Percentiles rank a stretch among this genome's conserved stretches.
phyloP scores from a whole-genome alignment of 2,113 vertebrate species.

The Mormyrus lacerda region DNA sequence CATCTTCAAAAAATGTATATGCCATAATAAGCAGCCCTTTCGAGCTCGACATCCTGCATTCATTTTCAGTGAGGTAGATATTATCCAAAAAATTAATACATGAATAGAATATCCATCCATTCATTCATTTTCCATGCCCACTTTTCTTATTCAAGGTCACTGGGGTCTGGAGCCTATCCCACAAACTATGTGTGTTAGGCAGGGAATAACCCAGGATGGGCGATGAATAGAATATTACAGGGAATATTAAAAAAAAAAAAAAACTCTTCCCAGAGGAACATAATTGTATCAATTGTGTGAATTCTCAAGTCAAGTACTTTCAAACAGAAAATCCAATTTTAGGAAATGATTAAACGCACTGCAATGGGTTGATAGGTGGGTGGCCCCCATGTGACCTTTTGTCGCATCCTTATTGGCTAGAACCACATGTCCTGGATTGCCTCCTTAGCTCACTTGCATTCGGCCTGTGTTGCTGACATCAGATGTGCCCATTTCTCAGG shows the following conservation, averaged over 20 bases:
- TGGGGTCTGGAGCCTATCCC: neutral
- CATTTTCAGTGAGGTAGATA: neutral
- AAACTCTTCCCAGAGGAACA: neutral
- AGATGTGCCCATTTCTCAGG: conserved; percentile 46
- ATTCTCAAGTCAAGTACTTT: neutral
- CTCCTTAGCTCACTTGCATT: conserved; percentile 61
- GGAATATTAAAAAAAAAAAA: neutral
- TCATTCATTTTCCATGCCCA: neutral
- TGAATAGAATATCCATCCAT: neutral
- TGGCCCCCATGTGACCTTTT: conserved; percentile 41
- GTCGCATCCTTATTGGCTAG: conserved; percentile 62
- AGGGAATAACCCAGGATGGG: neutral
- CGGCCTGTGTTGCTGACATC: conserved; percentile 45
- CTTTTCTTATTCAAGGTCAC: neutral
- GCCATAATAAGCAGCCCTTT: neutral
- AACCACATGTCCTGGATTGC: conserved; percentile 46
- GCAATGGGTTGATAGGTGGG: conserved; percentile 56
- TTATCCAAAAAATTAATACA: neutral
- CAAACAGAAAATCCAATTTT: conserved; percentile 43
- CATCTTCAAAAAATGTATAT: neutral
- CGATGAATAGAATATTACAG: neutral
- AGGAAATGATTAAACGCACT: conserved; percentile 58
- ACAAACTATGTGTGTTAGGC: neutral
- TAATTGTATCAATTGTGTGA: neutral
- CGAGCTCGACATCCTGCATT: neutral